Evolutionary conservation across 2,113 vertebrate genomes (phyloP).

Genomic region (Saimiri boliviensis): DNA sequence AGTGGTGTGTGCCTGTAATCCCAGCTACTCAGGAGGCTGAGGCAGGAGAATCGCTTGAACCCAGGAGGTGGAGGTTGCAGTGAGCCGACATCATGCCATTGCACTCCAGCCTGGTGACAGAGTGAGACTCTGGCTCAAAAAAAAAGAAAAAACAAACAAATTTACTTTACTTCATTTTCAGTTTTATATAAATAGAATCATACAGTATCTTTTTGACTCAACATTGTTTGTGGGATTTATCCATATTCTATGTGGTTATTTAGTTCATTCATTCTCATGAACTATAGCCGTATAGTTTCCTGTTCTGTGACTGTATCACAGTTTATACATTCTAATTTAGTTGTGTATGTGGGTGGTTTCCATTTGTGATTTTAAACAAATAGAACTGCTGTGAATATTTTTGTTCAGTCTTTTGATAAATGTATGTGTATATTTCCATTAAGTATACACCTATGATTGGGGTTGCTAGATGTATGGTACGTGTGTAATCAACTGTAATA

Average conservation of each 20-base stretch:
- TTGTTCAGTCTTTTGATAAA: not conserved
- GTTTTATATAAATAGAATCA: not conserved
- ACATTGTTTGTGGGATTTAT: not conserved
- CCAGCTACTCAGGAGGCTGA: too few species aligned
- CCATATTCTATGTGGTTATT: not conserved
- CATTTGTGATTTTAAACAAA: not conserved
- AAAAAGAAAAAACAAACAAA: not conserved
- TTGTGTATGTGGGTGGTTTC: slow-evolving; percentile 16
- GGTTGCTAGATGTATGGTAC: not conserved
- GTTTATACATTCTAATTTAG: slow-evolving; percentile 30
- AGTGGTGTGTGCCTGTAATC: too few species aligned
- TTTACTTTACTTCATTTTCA: not conserved
- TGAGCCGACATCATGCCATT: too few species aligned
- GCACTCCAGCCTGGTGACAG: too few species aligned
- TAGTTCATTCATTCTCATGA: not conserved
- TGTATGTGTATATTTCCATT: not conserved
- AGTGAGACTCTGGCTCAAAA: too few species aligned
- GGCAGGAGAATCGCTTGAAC: too few species aligned
- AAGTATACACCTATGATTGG: not conserved
- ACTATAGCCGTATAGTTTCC: not conserved
- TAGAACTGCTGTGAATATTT: slow-evolving; percentile 25
- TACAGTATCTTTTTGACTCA: not conserved
- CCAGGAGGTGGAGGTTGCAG: too few species aligned
- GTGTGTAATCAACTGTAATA: not conserved
- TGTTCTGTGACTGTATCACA: not conserved